Evolutionary conservation across 2,888 invertebrate species (phyloP).

Genomic region (Agapetus fuscipes): DNA sequence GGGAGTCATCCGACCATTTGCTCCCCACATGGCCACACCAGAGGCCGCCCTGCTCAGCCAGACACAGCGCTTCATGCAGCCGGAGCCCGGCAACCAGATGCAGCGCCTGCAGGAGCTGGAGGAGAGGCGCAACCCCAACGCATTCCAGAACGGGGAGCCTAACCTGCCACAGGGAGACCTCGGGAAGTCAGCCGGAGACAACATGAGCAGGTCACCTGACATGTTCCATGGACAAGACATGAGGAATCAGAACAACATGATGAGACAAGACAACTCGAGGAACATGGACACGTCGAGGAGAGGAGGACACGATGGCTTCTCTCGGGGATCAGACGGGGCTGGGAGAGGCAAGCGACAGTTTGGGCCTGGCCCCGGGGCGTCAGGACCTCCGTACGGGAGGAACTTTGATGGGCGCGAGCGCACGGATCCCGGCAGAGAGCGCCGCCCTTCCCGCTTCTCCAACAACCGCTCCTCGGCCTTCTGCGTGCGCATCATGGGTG

Average conservation of each 20-base stretch:
- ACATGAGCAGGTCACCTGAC: background rate
- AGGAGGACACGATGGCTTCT: background rate
- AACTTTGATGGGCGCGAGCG: slow-evolving; percentile 17
- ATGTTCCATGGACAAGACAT: slow-evolving; percentile 1
- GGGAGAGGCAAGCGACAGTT: background rate
- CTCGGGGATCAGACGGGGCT: background rate
- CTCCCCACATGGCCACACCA: slow-evolving; percentile 6
- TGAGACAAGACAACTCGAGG: slow-evolving; percentile 1
- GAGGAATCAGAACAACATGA: slow-evolving; percentile 8
- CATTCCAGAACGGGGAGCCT: slow-evolving; percentile 38
- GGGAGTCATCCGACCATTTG: background rate
- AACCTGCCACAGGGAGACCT: slow-evolving; percentile 23
- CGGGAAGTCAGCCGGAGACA: background rate
- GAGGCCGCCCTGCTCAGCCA: no score
- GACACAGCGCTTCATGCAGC: background rate
- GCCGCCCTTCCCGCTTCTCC: slow-evolving; percentile 18
- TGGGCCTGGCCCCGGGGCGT: slow-evolving; percentile 10
- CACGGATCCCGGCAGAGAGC: slow-evolving; percentile 2
- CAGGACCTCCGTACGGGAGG: slow-evolving; percentile 23
- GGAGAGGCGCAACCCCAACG: slow-evolving; percentile 50
- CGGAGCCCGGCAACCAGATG: slow-evolving; percentile 8
- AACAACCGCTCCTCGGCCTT: slow-evolving; percentile 26
- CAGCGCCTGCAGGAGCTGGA: slow-evolving; percentile 37
- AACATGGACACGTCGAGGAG: no score
- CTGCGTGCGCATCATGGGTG: slow-evolving; percentile 63